phyloP scores from a whole-genome alignment of 2,888 invertebrate genomes.

The Chrysotoxum bicinctum region DNA sequence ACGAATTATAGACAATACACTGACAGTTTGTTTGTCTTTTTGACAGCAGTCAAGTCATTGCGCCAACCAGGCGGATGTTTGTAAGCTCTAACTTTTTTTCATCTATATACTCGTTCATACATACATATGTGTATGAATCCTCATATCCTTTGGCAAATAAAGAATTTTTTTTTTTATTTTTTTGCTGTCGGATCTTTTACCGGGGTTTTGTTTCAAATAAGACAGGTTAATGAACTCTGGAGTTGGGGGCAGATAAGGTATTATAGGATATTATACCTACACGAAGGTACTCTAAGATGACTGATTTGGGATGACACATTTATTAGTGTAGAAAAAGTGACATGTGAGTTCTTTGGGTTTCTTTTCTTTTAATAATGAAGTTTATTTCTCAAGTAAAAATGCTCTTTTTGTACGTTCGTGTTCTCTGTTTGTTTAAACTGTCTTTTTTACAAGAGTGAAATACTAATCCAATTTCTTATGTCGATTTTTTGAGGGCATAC shows the following conservation, averaged over 20 bases:
- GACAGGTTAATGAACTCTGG: conserved; percentile 4
- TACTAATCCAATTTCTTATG: conserved; percentile 8
- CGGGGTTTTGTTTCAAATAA: conserved; percentile 13
- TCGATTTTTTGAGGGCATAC: not conserved
- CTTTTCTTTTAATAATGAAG: conserved; percentile 16
- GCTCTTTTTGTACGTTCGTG: not conserved
- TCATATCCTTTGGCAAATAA: conserved; percentile 14
- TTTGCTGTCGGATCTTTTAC: not conserved
- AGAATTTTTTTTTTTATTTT: not conserved
- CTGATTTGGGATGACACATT: conserved; percentile 33
- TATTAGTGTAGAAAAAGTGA: conserved; percentile 9
- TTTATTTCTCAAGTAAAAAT: conserved; percentile 17
- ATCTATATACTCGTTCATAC: not conserved
- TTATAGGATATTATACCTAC: not conserved
- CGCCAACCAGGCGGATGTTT: conserved; percentile 39
- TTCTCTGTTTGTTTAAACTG: not conserved
- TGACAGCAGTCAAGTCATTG: conserved; percentile 54
- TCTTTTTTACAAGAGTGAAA: not conserved
- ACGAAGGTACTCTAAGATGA: not conserved
- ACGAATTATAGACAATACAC: conserved; percentile 50
- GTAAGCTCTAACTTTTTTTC: not conserved
- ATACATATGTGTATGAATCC: not conserved
- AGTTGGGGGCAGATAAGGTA: not conserved
- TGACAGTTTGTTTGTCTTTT: conserved; percentile 41
- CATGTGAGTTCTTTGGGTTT: conserved; percentile 16